A percentile compares a stretch with the other conserved stretches of the same genome.
Evolutionary conservation across 64 coral and sea anemone genomes (phyloP).

Genomic region (Acropora yongei): DNA sequence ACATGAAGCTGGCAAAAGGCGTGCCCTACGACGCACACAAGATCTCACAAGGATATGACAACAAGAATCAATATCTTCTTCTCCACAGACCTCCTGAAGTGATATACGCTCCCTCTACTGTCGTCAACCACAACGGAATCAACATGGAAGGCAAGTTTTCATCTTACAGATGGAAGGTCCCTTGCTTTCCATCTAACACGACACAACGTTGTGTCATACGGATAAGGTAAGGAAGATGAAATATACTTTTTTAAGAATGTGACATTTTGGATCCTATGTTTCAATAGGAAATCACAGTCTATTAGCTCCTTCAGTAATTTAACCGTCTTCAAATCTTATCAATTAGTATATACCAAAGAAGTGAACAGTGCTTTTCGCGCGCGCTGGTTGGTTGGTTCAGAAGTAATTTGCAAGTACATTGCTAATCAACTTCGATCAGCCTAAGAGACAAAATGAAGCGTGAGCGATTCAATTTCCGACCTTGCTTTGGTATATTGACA

Average conservation of each 20-base stretch:
- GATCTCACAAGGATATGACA: constrained; percentile 27
- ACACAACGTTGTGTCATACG: constrained; percentile 35
- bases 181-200: neutral
- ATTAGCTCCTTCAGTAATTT: no score
- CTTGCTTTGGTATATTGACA: no score
- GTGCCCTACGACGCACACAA: neutral
- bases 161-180: neutral
- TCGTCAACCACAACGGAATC: no score
- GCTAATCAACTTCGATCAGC: neutral
- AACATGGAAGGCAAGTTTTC: constrained; percentile 6
- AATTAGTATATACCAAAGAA: neutral
- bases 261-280: no score
- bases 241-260: neutral
- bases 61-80: constrained; percentile 5
- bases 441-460: constrained; percentile 2
- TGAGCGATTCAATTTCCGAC: neutral
- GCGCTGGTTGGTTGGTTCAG: neutral
- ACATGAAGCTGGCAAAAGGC: constrained; percentile 7
- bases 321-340: neutral
- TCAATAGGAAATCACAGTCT: no score
- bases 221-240: constrained; percentile 12
- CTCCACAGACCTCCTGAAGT: neutral
- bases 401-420: no score
- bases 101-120: neutral
- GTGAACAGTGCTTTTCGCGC: no score